Conservation (phyloP, 2,797 vertebrate species). For the Gallirallus australis region DNA sequence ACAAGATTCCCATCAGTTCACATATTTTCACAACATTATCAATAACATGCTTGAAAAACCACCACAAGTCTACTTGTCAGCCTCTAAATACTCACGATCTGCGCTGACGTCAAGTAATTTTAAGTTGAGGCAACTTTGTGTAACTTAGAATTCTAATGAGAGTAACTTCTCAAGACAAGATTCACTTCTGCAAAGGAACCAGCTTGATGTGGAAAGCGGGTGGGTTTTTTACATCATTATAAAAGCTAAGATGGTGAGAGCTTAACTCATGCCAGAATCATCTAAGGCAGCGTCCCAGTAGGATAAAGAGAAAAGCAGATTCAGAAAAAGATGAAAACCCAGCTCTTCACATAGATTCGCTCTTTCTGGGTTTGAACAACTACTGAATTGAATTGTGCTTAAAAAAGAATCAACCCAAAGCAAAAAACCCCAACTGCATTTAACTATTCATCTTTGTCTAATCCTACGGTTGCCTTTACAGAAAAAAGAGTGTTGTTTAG, state of each 20-base stretch:
- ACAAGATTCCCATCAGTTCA: constrained; percentile 3
- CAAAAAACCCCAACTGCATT: not conserved
- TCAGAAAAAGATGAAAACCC: not conserved
- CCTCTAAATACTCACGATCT: not conserved
- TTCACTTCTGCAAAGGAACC: not conserved
- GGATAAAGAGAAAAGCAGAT: not conserved
- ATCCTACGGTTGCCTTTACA: not conserved
- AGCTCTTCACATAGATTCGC: not conserved
- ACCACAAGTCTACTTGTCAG: not conserved
- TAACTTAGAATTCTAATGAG: not conserved
- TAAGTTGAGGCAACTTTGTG: not conserved
- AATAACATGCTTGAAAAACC: not conserved
- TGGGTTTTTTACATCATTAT: not conserved
- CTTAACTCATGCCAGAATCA: not conserved
- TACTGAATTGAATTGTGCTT: not conserved
- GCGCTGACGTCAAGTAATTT: not conserved
- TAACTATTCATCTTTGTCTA: not conserved
- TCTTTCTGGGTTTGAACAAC: not conserved
- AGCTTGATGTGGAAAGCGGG: not conserved
- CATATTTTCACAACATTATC: constrained; percentile 4
- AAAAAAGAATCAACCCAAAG: not conserved
- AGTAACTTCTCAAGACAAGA: not conserved
- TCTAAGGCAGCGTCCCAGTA: not conserved
- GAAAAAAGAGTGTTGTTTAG: not conserved
- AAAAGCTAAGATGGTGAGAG: not conserved